Evolutionary conservation across 2,113 vertebrate species (phyloP).

Genomic region (Ceratotherium simum): DNA sequence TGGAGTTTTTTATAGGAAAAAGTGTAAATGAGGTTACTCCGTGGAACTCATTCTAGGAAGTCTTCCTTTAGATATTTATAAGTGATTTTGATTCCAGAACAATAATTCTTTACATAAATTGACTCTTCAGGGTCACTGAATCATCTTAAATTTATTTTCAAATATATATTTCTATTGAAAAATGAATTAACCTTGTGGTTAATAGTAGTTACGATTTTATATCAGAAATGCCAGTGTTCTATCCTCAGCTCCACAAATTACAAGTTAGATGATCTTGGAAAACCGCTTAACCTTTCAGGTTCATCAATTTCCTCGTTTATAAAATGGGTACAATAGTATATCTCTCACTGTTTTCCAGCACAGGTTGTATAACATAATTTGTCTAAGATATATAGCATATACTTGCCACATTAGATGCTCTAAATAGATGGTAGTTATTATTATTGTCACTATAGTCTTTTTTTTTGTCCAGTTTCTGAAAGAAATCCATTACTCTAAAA

Average conservation of each 20-base stretch:
- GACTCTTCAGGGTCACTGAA: background rate
- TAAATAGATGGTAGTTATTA: background rate
- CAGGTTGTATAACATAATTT: background rate
- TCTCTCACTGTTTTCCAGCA: background rate
- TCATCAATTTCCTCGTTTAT: background rate
- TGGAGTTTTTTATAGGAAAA: slow-evolving; percentile 1
- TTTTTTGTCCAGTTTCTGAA: too few species aligned
- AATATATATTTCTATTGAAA: background rate
- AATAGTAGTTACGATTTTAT: background rate
- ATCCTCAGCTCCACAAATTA: background rate
- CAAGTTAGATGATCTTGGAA: background rate
- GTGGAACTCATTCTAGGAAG: background rate
- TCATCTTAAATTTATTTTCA: background rate
- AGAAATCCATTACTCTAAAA: background rate
- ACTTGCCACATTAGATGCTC: background rate
- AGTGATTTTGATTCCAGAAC: background rate
- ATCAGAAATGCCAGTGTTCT: background rate
- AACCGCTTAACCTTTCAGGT: background rate
- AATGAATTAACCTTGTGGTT: background rate
- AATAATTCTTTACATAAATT: background rate
- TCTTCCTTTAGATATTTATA: background rate
- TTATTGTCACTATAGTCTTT: background rate
- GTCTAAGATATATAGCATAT: background rate
- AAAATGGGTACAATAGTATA: background rate
- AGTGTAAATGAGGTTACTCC: background rate